Evolutionary conservation across 2,113 vertebrate genomes (phyloP), one percentile per base, ranked within the genome.

Genomic region (Triplophysa rosa): DNA sequence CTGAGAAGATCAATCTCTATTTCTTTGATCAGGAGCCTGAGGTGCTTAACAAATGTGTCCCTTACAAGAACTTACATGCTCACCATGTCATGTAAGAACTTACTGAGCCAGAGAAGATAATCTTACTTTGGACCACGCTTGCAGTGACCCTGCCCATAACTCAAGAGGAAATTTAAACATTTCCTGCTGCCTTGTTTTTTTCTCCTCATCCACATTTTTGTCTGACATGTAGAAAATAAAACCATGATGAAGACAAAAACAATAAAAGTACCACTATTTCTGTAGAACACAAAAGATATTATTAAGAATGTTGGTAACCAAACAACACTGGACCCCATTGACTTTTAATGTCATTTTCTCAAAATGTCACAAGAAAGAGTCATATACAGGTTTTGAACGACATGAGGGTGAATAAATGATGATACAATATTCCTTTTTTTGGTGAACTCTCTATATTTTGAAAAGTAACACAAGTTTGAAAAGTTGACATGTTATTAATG

Each of bases 151-250:
- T 47, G 83, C 85, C 83, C 88, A 89, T 86, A 86, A 83, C 81
- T 88, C 85, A 85, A 93, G 87, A 92, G 93, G 93, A 93, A 93
- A 90, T 86, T 77, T 87, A 87, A 72, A 86, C 89, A 90, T 89
- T 93, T 94, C 93, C 93, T 94, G 89, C 90, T 82, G 85, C 81
- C 84, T 63, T 69, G 62, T 73, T 70, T 73, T 47, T 72, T 37
- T 62, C 59, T 84, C 73, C 73, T 71, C 81, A 82, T 82, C 85
- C 82, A 80, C 82, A 67, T 63, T 75, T 83, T 65, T 58, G 19
- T 74, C 17, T 82, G 67, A 68, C 11, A 26, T 4, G 33, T 1
- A 61, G 6, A 11, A 71, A 14, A 37, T 23, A n/a, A 47, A 63
- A n/a, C 40, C 37, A 69, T 21, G 17, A 42, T 11, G 4, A 68